Evolutionary conservation across 2,888 invertebrate species (phyloP).

Genomic region (Oscheius onirici): DNA sequence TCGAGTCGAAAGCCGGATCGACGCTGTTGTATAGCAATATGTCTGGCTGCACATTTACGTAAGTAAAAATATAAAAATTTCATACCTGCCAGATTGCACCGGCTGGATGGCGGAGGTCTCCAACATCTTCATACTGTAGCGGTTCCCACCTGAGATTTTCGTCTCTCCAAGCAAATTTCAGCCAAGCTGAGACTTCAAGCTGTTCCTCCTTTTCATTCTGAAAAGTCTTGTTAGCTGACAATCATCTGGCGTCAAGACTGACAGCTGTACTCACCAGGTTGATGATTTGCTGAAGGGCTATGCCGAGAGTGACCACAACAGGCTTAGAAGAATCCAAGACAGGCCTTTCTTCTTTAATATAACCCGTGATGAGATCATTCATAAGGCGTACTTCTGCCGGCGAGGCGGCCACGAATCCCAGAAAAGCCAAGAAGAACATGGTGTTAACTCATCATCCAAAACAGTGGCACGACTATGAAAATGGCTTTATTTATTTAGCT

Average conservation of each 20-base stretch:
- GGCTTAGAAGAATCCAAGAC: conserved; percentile 61
- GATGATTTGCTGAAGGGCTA: conserved; percentile 66
- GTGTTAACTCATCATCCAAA: neutral
- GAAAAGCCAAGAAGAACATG: conserved; percentile 3
- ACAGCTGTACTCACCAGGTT: conserved; percentile 53
- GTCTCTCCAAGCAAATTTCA: conserved; percentile 66
- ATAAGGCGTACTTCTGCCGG: conserved; percentile 63
- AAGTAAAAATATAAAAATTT: too few species aligned
- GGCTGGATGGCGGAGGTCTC: conserved; percentile 61
- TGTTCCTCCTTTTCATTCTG: conserved; percentile 67
- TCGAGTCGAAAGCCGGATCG: conserved; percentile 65
- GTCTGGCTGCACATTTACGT: too few species aligned
- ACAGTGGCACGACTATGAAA: neutral
- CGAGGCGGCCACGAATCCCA: conserved; percentile 34
- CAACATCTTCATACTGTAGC: conserved; percentile 56
- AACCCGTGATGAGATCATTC: conserved; percentile 63
- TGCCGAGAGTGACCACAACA: conserved; percentile 63
- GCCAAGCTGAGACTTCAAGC: conserved; percentile 67
- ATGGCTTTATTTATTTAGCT: neutral
- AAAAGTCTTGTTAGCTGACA: conserved; percentile 25
- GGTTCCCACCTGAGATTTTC: conserved; percentile 69
- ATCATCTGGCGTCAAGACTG: conserved; percentile 6
- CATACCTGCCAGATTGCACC: conserved; percentile 60
- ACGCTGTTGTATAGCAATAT: conserved; percentile 68
- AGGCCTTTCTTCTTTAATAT: conserved; percentile 62